Conservation (phyloP, 1,140 invertebrate species). For the Ptiloglossa arizonensis region DNA sequence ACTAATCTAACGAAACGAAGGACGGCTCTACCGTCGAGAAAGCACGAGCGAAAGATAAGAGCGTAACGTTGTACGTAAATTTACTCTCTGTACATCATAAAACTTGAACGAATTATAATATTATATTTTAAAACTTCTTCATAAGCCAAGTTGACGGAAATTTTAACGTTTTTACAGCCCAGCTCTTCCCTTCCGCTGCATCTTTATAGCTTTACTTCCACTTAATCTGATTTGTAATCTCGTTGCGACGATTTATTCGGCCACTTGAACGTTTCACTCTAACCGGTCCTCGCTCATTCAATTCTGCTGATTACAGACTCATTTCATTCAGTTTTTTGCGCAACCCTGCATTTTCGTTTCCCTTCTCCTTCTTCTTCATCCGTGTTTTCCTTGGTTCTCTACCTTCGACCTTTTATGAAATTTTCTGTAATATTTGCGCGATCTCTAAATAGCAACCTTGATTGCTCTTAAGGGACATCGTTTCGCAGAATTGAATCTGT, state of each 20-base stretch:
- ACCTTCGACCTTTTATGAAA: conserved; percentile 35
- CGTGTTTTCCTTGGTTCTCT: neutral
- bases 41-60: conserved; percentile 28
- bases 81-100: conserved; percentile 1
- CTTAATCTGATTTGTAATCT: conserved; percentile 32
- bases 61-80: conserved; percentile 25
- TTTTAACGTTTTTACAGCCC: conserved; percentile 22
- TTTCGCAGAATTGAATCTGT: conserved; percentile 60
- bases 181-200: neutral
- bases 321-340: conserved; percentile 10
- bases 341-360: neutral
- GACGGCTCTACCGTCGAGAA: neutral
- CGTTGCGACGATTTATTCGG: conserved; percentile 41
- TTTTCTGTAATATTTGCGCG: conserved; percentile 52
- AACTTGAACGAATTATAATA: conserved; percentile 29
- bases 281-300: conserved; percentile 16
- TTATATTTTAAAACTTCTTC: conserved; percentile 8
- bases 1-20: conserved; percentile 25
- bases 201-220: neutral
- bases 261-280: conserved; percentile 21
- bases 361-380: neutral
- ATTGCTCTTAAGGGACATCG: conserved; percentile 59
- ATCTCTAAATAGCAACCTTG: conserved; percentile 25
- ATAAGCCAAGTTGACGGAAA: neutral
- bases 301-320: conserved; percentile 40